Evolutionary conservation across 2,888 invertebrate genomes (phyloP).

Genomic region (Galerucella calmariensis): DNA sequence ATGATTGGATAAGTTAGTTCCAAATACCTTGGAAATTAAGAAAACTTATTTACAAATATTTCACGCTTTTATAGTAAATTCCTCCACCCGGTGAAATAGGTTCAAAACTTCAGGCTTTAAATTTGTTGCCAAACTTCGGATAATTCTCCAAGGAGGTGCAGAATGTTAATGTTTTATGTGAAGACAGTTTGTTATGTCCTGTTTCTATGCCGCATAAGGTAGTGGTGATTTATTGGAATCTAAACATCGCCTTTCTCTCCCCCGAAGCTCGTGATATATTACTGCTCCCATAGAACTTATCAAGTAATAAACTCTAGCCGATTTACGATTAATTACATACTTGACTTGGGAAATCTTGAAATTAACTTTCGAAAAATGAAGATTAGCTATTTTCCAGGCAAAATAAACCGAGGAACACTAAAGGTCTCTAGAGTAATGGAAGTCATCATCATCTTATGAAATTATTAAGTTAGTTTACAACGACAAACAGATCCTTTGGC

Average conservation of each 20-base stretch:
- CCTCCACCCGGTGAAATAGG: slow-evolving; percentile 19
- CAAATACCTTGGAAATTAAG: neutral
- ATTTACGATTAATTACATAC: slow-evolving; percentile 38
- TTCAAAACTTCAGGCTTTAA: slow-evolving; percentile 33
- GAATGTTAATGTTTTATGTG: slow-evolving; percentile 40
- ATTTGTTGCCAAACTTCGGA: slow-evolving; percentile 34
- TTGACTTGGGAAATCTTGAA: slow-evolving; percentile 30
- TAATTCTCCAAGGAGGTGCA: slow-evolving; percentile 36
- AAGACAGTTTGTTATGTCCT: slow-evolving; percentile 38
- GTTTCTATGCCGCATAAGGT: slow-evolving; percentile 37
- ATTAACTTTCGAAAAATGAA: neutral
- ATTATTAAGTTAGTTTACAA: no score
- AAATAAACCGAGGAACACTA: no score
- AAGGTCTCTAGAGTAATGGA: no score
- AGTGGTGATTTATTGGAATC: slow-evolving; percentile 37
- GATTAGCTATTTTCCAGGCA: no score
- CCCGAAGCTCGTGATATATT: slow-evolving; percentile 37
- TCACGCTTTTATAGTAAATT: slow-evolving; percentile 20
- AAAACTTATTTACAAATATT: slow-evolving; percentile 19
- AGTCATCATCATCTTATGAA: no score
- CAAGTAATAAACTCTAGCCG: slow-evolving; percentile 34
- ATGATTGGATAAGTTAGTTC: neutral
- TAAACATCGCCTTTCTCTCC: slow-evolving; percentile 31
- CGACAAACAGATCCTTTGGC: no score
- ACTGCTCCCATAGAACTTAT: slow-evolving; percentile 33